Conservation (phyloP, 1,140 invertebrate genomes). For the Trichoplusia ni region DNA sequence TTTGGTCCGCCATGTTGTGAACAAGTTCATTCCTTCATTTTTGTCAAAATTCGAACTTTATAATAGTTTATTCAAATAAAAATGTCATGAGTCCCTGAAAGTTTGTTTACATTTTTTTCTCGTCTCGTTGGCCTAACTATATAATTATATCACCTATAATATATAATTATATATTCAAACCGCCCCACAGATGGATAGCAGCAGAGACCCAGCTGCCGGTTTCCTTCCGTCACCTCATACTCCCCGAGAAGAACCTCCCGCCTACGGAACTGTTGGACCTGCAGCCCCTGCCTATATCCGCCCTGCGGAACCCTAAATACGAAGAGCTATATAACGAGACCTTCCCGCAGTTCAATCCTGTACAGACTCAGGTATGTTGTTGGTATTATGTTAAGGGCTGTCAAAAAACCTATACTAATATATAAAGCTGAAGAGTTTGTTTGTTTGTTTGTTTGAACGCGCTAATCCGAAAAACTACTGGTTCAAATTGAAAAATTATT, state of each 20-base stretch:
- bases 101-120: too few species aligned
- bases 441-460: too few species aligned
- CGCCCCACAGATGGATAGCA: constrained; percentile 92
- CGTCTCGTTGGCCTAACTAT: too few species aligned
- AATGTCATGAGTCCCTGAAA: too few species aligned
- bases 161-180: neutral
- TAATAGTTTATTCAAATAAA: too few species aligned
- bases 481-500: too few species aligned
- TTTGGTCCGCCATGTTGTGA: too few species aligned
- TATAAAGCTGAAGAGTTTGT: too few species aligned
- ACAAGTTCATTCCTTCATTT: too few species aligned
- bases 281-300: constrained; percentile 96
- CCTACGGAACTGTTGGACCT: constrained; percentile 99
- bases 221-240: constrained; percentile 97
- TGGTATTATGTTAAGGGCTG: neutral
- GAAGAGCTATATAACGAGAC: constrained; percentile 93
- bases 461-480: too few species aligned
- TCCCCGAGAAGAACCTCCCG: constrained; percentile 99
- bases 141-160: neutral
- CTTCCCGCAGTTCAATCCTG: constrained; percentile 98
- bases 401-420: too few species aligned
- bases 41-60: too few species aligned
- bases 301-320: constrained; percentile 91
- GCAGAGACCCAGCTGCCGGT: constrained; percentile 98
- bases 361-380: constrained; percentile 93